Evolutionary conservation across 2,113 vertebrate species (phyloP).

Genomic region (Australoheros scitulus): DNA sequence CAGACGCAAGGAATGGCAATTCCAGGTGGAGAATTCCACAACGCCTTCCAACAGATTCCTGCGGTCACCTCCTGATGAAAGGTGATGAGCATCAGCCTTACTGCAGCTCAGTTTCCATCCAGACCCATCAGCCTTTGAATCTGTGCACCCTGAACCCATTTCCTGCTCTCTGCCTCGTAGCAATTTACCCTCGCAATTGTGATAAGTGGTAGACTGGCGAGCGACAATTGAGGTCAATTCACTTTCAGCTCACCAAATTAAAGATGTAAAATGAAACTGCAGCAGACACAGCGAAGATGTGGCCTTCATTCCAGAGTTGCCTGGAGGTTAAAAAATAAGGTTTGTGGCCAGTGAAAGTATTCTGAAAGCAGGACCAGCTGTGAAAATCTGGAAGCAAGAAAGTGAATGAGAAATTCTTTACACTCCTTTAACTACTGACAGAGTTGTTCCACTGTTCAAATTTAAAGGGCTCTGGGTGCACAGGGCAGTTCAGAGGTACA

Average conservation of each 20-base stretch:
- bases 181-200: constrained; percentile 48
- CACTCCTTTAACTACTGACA: constrained; percentile 8
- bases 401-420: constrained; percentile 36
- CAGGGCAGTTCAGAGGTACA: background rate
- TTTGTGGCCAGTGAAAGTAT: constrained; percentile 18
- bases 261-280: constrained; percentile 62
- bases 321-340: constrained; percentile 32
- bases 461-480: constrained; percentile 11
- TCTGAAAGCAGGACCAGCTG: constrained; percentile 34
- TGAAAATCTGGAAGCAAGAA: constrained; percentile 34
- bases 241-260: constrained; percentile 57
- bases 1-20: constrained; percentile 32
- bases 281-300: constrained; percentile 28
- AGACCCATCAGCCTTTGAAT: constrained; percentile 45
- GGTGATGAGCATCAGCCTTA: constrained; percentile 32
- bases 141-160: constrained; percentile 51
- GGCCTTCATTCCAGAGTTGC: constrained; percentile 42
- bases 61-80: constrained; percentile 38
- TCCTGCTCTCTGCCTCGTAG: constrained; percentile 46
- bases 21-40: constrained; percentile 52
- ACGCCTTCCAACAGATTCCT: constrained; percentile 39
- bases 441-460: constrained; percentile 30
- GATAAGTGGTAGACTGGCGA: constrained; percentile 39
- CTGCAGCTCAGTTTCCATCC: constrained; percentile 20
- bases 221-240: constrained; percentile 57